Base-by-base conservation (phyloP, 2,113 vertebrate genomes). In the Chamaea fasciata region DNA sequence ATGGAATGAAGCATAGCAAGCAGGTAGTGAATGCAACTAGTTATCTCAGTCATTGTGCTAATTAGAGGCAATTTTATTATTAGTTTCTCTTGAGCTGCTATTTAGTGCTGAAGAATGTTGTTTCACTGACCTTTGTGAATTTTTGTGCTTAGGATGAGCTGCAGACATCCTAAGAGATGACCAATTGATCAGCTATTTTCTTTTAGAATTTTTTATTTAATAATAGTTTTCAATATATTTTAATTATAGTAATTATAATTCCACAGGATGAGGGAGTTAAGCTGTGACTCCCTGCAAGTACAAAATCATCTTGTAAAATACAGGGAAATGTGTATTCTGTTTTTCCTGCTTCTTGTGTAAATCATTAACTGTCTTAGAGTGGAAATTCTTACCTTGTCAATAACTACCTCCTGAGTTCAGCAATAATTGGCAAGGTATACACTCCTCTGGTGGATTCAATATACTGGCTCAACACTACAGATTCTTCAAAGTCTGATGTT, bases 381-480 rank as follows among this genome's bases (percentile, higher is more conserved):
- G 44, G 64, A 67, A 95, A 60, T 52, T 71, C 56, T 67, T 90
- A 83, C 78, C 88, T 90, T 90, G 93, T 80, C 85, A 94, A 37
- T 93, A 95, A 83, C 92, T 95, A 97, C 94, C 95, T 97, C 95
- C 75, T 22, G 47, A 94, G 42, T 74, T 74, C 2, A 80, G 94
- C 90, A 96, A 94, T 96, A 95, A 95, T 83, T 91, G 93, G 90
- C 91, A 96, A 94, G 87, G 86, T 86, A 22, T 6, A 52, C 35
- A 1, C 39, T 92, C 12, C 57, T 84, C 56, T 6, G 13, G 42
- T n/a, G 63, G 19, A 37, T 77, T 69, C 64, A 73, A 4, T 37
- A 13, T 7, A 39, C 37, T 73, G 47, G 39, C 69, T 82, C 37
- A 91, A 64, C 28, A 30, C 62, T 75, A 41, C 39, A 39, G n/a